Percentiles rank a stretch among this genome's conserved stretches.
Evolutionary conservation across 2,888 invertebrate genomes (phyloP).

Genomic region (Pristionchus exspectatus): DNA sequence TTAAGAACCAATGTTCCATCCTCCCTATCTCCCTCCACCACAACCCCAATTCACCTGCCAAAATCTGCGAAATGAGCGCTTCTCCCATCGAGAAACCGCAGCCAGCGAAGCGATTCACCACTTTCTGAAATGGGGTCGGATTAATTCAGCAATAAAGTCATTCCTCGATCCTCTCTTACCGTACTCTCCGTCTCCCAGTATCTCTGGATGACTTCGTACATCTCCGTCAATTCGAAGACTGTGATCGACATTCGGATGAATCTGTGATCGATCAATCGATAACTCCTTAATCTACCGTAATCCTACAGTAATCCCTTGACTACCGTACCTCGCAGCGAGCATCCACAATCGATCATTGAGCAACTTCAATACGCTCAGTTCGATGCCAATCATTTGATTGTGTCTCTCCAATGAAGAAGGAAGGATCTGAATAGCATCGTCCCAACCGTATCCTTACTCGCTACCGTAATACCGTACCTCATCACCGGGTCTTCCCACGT

Average conservation of each 20-base stretch:
- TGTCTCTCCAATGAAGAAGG: constrained; percentile 5
- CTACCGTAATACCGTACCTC: constrained; percentile 36
- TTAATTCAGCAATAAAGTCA: background rate
- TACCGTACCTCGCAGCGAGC: constrained; percentile 44
- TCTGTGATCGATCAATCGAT: constrained; percentile 8
- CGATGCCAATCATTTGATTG: constrained; percentile 41
- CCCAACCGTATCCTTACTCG: background rate
- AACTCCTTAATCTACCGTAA: background rate
- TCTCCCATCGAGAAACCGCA: constrained; percentile 55
- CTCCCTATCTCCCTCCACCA: background rate
- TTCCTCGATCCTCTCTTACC: constrained; percentile 14
- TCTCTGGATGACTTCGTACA: constrained; percentile 29
- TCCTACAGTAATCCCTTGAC: background rate
- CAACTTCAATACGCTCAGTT: constrained; percentile 10
- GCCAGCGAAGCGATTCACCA: constrained; percentile 51
- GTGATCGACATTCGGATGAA: constrained; percentile 50
- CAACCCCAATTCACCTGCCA: constrained; percentile 39
- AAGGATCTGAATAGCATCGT: background rate
- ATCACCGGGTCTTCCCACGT: background rate
- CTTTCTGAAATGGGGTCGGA: constrained; percentile 18
- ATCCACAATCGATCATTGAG: constrained; percentile 46
- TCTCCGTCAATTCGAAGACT: constrained; percentile 32
- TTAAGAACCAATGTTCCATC: background rate
- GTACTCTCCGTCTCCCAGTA: constrained; percentile 51
- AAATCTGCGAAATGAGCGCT: constrained; percentile 49